A percentile compares a stretch with the other conserved stretches of the same genome.
These are phyloP conservation scores for Archocentrus centrarchus DNA, from an alignment of 2,113 vertebrate genomes.

Conservation along the genomic window DNA sequence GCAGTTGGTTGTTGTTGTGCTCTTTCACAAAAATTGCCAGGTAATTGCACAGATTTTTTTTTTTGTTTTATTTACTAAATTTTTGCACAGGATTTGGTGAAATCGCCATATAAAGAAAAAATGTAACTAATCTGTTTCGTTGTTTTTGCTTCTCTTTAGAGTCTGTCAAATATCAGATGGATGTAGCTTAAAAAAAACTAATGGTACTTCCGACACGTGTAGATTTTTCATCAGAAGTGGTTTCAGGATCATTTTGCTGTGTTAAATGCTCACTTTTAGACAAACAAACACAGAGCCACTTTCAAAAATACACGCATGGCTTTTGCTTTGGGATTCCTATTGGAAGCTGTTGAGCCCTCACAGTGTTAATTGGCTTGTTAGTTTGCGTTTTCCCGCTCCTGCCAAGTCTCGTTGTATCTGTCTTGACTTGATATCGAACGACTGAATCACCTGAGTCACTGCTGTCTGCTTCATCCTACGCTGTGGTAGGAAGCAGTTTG, in stretches of 20 bases:
- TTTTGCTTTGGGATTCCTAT: slow-evolving; percentile 35
- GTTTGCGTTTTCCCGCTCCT: slow-evolving; percentile 41
- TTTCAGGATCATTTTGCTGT: slow-evolving; percentile 37
- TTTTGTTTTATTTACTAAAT: not conserved
- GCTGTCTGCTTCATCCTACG: slow-evolving; percentile 17
- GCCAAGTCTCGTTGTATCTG: slow-evolving; percentile 49
- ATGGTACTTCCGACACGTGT: not conserved
- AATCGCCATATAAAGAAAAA: not conserved
- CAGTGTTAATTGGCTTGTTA: slow-evolving; percentile 61
- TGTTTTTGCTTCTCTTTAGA: slow-evolving; percentile 6
- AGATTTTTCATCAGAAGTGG: slow-evolving; percentile 19
- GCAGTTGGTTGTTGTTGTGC: not conserved
- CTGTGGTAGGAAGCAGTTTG: slow-evolving; percentile 3
- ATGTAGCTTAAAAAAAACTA: not conserved
- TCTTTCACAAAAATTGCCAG: not conserved
- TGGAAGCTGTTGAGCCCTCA: slow-evolving; percentile 39
- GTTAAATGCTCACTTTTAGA: slow-evolving; percentile 40
- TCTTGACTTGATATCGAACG: slow-evolving; percentile 53
- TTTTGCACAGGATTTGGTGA: not conserved
- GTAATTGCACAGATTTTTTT: fast-evolving
- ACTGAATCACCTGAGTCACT: slow-evolving; percentile 47
- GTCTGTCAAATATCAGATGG: slow-evolving; percentile 5
- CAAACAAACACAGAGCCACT: not conserved
- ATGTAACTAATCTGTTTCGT: not conserved
- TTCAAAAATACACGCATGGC: slow-evolving; percentile 33